Evolutionary conservation across 2,888 invertebrate species (phyloP).

Genomic region (Portevinia maculata): DNA sequence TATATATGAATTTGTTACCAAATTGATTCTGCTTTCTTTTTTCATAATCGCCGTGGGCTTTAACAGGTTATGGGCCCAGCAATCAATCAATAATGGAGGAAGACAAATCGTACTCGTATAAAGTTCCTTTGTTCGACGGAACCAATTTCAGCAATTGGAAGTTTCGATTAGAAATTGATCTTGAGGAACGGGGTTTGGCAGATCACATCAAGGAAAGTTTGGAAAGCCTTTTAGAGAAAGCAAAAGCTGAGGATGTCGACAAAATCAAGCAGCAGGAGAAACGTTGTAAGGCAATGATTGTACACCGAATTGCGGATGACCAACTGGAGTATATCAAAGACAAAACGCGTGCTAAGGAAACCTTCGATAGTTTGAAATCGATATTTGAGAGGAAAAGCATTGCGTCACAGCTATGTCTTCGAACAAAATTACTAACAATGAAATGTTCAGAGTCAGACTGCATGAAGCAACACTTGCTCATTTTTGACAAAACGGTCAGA

Average conservation of each 20-base stretch:
- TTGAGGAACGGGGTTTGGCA: not conserved
- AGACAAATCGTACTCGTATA: constrained; percentile 9
- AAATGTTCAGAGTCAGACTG: not conserved
- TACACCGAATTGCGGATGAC: constrained; percentile 75
- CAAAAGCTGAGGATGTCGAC: not conserved
- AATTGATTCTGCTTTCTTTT: too few relatives aligned
- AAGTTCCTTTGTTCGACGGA: constrained; percentile 40
- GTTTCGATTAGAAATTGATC: not conserved
- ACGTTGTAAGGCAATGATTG: constrained; percentile 75
- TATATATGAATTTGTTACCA: too few relatives aligned
- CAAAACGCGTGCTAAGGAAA: constrained; percentile 73
- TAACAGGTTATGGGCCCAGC: too few relatives aligned
- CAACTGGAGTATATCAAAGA: constrained; percentile 77
- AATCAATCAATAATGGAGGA: too few relatives aligned
- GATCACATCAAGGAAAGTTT: not conserved
- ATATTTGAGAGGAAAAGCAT: constrained; percentile 44
- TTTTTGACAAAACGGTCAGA: not conserved
- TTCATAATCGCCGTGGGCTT: too few relatives aligned
- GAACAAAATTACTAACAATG: constrained; percentile 29
- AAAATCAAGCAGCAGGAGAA: too few relatives aligned
- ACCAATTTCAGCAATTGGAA: constrained; percentile 69
- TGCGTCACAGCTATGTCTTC: constrained; percentile 18
- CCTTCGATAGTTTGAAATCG: constrained; percentile 48
- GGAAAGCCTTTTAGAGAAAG: not conserved
- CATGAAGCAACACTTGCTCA: not conserved